Evolutionary conservation across 2,888 invertebrate genomes (phyloP), one percentile per base, ranked within the genome.

Genomic region (Lamellibrachia satsuma): DNA sequence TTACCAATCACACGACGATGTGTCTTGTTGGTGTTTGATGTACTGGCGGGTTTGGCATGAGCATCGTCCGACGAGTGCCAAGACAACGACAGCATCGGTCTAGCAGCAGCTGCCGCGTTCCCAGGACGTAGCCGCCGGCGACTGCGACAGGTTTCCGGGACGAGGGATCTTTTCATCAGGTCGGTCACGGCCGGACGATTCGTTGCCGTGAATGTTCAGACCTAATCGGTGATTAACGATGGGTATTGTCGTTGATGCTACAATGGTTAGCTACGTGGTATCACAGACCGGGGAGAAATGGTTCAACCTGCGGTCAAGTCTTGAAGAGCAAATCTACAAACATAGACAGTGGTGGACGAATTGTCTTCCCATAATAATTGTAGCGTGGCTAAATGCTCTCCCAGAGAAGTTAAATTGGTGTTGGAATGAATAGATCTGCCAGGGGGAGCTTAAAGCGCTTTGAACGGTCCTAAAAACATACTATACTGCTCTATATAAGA

Each of bases 151-250:
- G 75, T 75, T 75, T 75, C 75, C 75, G 75, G 75, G 22, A 22
- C 75, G 75, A 75, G 11, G 22, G 15, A 75, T 15, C 75, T 75
- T 39, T 15, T 75, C 75, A 75, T 75, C 75, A 1, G 22, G 15
- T 22, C n/a, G 6, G 75, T 75, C 75, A 75, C 75, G 75, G 75
- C 75, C 75, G 75, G 75, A 75, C 75, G 75, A 22, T 11, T 75
- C 22, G 75, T 75, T 75, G 75, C 75, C 22, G 75, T 75, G 75
- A 75, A 75, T 75, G 75, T 75, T 75, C 75, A 22, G 11, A 75
- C 75, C 75, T 75, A 75, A 75, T 75, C 75, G 75, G 75, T 75
- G 75, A 75, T 75, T 75, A 75, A 75, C 75, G 75, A 15, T 15
- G 75, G 22, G 22, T 22, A 22, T 75, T 75, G 75, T 75, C 22